phyloP scores from a whole-genome alignment of 2,797 vertebrate species.

The Megalops cyprinoides region DNA sequence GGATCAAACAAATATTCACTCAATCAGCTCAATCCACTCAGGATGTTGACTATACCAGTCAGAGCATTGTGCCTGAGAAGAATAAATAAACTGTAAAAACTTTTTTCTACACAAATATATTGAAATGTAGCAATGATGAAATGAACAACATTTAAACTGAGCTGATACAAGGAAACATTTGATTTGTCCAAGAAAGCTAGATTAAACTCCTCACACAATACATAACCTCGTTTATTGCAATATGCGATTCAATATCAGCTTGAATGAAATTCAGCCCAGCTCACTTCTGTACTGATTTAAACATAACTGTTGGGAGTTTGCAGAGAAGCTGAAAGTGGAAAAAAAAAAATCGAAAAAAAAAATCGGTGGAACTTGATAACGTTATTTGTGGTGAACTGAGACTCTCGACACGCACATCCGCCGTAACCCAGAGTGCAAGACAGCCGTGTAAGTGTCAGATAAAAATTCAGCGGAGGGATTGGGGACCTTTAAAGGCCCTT shows the following conservation, averaged over 20 bases:
- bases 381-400: neutral
- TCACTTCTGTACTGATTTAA: neutral
- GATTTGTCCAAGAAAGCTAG: neutral
- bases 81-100: too few relatives aligned
- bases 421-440: constrained; percentile 22
- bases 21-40: neutral
- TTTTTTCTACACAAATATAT: too few relatives aligned
- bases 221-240: neutral
- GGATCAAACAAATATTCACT: neutral
- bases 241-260: neutral
- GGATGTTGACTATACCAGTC: neutral
- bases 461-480: constrained; percentile 34
- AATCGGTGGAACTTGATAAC: constrained; percentile 16
- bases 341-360: neutral
- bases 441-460: constrained; percentile 34
- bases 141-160: neutral
- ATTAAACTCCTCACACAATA: neutral
- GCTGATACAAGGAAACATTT: neutral
- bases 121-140: neutral
- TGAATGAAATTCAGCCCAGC: neutral
- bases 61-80: too few relatives aligned
- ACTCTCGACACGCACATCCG: constrained; percentile 1
- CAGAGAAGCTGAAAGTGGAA: neutral
- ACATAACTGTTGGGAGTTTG: neutral
- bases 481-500: constrained; percentile 46